Conservation (phyloP, 2,113 vertebrate species). For the Platycercus adscitus region DNA sequence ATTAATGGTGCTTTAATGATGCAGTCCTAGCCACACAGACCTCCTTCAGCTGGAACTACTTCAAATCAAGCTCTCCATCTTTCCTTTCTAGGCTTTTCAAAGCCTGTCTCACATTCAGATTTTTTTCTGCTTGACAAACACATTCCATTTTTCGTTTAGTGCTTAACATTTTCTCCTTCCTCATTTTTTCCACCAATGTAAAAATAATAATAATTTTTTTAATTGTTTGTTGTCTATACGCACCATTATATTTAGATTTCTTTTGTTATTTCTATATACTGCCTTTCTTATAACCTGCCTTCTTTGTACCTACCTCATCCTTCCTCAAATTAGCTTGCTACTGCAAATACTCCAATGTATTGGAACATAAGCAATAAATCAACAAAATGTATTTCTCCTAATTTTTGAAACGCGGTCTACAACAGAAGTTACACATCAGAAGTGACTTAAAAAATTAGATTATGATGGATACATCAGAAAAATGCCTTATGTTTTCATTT, state of each 20-base stretch:
- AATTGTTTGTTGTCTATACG: background rate
- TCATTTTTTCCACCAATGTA: rapidly evolving
- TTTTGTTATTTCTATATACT: background rate
- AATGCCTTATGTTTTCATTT: rapidly evolving
- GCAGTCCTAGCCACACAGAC: background rate
- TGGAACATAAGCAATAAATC: background rate
- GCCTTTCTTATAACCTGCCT: background rate
- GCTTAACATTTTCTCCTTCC: background rate
- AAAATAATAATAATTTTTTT: background rate
- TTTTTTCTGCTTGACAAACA: background rate
- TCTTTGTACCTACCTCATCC: background rate
- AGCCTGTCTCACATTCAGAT: background rate
- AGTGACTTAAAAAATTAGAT: background rate
- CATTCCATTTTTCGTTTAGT: background rate
- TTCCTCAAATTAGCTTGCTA: background rate
- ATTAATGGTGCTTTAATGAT: background rate
- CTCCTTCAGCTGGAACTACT: constrained; percentile 22
- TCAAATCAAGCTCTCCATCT: background rate
- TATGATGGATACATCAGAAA: background rate
- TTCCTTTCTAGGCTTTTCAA: background rate
- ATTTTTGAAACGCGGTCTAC: background rate
- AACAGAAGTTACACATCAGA: background rate
- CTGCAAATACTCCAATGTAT: background rate
- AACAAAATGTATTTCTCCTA: rapidly evolving
- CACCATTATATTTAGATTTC: background rate